Evolutionary conservation across 23 tunicate species (phyloP), one percentile per base, ranked within the genome.

Genomic region (Botrylloides violaceus): DNA sequence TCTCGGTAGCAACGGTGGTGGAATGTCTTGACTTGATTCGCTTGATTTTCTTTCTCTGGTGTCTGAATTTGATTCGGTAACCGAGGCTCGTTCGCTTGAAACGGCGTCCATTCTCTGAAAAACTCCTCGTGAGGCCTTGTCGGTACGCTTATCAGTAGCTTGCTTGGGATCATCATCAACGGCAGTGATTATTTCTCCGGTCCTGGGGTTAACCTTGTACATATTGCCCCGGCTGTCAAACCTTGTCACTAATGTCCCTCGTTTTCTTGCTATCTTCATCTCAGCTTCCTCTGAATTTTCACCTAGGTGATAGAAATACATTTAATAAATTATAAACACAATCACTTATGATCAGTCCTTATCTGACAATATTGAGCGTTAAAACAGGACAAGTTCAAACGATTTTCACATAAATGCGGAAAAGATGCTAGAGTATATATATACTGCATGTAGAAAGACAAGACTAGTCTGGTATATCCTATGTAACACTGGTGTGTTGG

Each of bases 1-100:
- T 63, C 70, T 4, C 7, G 70, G 70, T 34, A 63, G 29, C 26
- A 63, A 34, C 26, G 70, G 70, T 25, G 70, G 70, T 3, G 70
- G 70, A 9, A 33, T 34, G 20, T 63, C 70, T 27, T 63, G 34
- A 29, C 36, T 29, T 9, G 53, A 9, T 43, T 15, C 53, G 9
- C 70, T 63, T 3, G 70, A 31, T 33, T 29, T 33, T 3, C 29
- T 31, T 63, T 31, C 20, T 63, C 36, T 63, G 23, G 23, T 28
- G 26, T 58, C 4, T 19, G 70, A 63, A 9, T 4, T 3, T 3
- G 32, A 27, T 12, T 34, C 3, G 35, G 4, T 9, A 6, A 34
- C 26, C 35, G 18, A 31, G 12, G 3, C 3, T 43, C 15, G 12
- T 43, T 43, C 53, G 53, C 9, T 15, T 15, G 53, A 43, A 9